phyloP scores from a whole-genome alignment of 2,113 vertebrate species.

The Himantopus leucocephalus region DNA sequence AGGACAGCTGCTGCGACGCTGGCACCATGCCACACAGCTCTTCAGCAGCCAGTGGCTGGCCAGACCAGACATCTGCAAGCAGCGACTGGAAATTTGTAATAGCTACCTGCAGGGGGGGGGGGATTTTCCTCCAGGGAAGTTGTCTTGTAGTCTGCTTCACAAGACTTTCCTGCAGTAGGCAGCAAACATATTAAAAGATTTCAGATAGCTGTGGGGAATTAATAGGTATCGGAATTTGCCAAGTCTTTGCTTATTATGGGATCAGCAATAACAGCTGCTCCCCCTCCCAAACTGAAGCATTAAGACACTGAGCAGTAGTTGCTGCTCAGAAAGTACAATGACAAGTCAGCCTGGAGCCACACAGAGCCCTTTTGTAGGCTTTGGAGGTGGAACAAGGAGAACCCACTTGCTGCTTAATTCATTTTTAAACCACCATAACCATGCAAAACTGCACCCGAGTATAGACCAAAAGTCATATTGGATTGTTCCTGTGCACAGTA shows the following conservation, averaged over 20 bases:
- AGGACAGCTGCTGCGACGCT: fast-evolving
- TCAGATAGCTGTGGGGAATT: background rate
- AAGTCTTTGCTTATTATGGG: background rate
- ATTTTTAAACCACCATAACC: background rate
- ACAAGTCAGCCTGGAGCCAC: background rate
- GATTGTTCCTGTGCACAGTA: background rate
- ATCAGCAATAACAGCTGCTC: background rate
- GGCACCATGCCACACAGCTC: fast-evolving
- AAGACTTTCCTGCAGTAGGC: background rate
- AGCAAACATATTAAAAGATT: background rate
- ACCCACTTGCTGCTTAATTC: background rate
- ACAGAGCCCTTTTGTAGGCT: background rate
- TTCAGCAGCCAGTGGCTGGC: background rate
- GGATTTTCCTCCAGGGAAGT: background rate
- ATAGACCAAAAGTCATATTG: background rate
- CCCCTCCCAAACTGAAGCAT: background rate
- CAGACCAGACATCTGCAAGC: background rate
- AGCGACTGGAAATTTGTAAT: background rate
- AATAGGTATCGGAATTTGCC: background rate
- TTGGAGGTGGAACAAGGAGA: background rate
- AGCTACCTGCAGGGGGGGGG: background rate
- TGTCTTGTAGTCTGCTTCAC: background rate
- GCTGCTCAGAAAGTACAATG: background rate
- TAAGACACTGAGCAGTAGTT: background rate
- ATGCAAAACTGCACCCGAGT: background rate